phyloP scores from a whole-genome alignment of 2,888 invertebrate species.

The Harmothoe impar region DNA sequence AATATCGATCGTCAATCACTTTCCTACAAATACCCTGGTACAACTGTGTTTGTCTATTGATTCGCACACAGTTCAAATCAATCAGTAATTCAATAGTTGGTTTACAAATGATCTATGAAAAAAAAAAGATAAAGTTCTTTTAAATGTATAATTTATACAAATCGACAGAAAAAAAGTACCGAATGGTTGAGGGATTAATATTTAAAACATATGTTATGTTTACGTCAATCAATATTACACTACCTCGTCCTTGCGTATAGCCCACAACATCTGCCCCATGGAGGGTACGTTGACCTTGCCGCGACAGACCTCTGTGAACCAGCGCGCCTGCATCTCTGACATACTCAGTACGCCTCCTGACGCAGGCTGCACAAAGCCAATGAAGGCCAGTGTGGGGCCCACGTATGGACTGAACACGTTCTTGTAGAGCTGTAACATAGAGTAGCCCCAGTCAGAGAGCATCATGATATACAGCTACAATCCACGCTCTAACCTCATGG shows the following conservation, averaged over 20 bases:
- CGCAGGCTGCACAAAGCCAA: constrained; percentile 82
- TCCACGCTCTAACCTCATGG: too few relatives aligned
- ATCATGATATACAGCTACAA: constrained; percentile 10
- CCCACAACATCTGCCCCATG: constrained; percentile 74
- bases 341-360: constrained; percentile 80
- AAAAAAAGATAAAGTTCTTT: too few relatives aligned
- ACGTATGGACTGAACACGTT: constrained; percentile 79
- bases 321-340: constrained; percentile 81
- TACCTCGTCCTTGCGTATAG: constrained; percentile 76
- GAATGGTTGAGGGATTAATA: too few relatives aligned
- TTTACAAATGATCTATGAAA: too few relatives aligned
- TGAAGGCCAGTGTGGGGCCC: constrained; percentile 78
- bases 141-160: too few relatives aligned
- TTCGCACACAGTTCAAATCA: too few relatives aligned
- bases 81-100: too few relatives aligned
- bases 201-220: too few relatives aligned
- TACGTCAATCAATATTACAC: not conserved
- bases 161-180: too few relatives aligned
- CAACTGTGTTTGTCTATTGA: too few relatives aligned
- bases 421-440: constrained; percentile 78
- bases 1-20: too few relatives aligned
- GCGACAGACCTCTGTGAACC: constrained; percentile 79
- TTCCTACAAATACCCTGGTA: too few relatives aligned
- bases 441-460: not conserved
- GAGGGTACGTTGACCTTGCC: constrained; percentile 75